Conservation (phyloP, 2,888 invertebrate species). For the Drosophila macrospina region DNA sequence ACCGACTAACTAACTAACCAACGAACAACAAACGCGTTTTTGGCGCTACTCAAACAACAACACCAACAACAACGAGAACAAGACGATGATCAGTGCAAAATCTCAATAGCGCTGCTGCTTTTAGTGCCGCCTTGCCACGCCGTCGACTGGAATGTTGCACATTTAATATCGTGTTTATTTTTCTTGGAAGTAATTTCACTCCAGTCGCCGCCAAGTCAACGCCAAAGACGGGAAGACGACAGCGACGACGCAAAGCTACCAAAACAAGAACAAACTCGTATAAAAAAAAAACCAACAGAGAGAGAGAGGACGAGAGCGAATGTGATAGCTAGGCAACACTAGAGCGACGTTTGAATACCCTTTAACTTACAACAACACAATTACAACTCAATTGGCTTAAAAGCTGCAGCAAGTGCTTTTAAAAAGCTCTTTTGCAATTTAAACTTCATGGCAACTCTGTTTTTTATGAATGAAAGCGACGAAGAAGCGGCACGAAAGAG, state of each 20-base stretch:
- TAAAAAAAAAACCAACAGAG: conserved; percentile 12
- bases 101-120: conserved; percentile 27
- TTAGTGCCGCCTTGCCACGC: conserved; percentile 14
- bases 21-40: conserved; percentile 19
- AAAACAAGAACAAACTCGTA: conserved; percentile 27
- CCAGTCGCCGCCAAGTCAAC: conserved; percentile 45
- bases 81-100: conserved; percentile 35
- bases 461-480: conserved; percentile 23
- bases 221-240: conserved; percentile 15
- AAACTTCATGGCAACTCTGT: conserved; percentile 2
- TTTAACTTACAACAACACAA: conserved; percentile 1
- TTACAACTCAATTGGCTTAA: conserved; percentile 2
- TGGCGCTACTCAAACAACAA: conserved; percentile 17
- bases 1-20: conserved; percentile 8
- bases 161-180: conserved; percentile 80
- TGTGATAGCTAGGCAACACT: background rate
- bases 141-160: conserved; percentile 74
- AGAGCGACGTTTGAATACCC: conserved; percentile 26
- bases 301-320: background rate
- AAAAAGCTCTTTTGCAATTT: background rate
- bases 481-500: background rate
- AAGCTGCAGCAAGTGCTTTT: conserved; percentile 1
- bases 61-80: conserved; percentile 1
- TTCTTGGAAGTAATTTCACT: conserved; percentile 79
- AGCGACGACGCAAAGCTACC: conserved; percentile 17